phyloP scores from a whole-genome alignment of 2,113 vertebrate genomes.

The Myotis lucifugus region DNA sequence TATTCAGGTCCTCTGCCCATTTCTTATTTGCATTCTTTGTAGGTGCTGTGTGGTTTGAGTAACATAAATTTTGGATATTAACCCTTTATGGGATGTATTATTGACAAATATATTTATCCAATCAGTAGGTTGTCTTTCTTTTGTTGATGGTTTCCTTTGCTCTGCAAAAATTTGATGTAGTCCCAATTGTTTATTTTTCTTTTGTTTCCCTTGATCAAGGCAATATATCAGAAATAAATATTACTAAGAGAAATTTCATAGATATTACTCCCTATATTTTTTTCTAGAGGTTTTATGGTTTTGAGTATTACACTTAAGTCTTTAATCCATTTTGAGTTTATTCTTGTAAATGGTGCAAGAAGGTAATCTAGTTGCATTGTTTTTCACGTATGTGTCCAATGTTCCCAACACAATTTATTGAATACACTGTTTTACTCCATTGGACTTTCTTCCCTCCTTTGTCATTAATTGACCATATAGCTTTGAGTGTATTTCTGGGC shows the following conservation, averaged over 20 bases:
- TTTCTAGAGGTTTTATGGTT: neutral
- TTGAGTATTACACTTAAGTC: neutral
- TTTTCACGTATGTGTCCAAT: too few relatives aligned
- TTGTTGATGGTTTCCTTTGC: neutral
- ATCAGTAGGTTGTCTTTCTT: neutral
- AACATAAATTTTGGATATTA: neutral
- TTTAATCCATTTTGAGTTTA: too few relatives aligned
- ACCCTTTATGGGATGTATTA: neutral
- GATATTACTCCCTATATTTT: neutral
- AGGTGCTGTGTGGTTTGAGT: neutral
- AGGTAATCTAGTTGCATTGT: too few relatives aligned
- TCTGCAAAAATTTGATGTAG: neutral
- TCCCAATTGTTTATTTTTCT: neutral
- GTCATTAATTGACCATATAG: too few relatives aligned
- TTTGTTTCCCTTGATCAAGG: neutral
- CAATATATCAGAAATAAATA: neutral
- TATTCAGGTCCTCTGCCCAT: neutral
- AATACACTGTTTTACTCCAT: too few relatives aligned
- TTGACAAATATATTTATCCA: neutral
- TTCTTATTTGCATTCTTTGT: neutral
- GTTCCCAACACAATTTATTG: too few relatives aligned
- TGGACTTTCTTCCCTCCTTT: too few relatives aligned
- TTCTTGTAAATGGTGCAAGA: too few relatives aligned
- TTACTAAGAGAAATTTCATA: neutral
- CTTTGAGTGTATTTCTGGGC: too few relatives aligned